Conservation (phyloP, 37 sponge, comb jelly and placozoan genomes). For the Crambe crambe region DNA sequence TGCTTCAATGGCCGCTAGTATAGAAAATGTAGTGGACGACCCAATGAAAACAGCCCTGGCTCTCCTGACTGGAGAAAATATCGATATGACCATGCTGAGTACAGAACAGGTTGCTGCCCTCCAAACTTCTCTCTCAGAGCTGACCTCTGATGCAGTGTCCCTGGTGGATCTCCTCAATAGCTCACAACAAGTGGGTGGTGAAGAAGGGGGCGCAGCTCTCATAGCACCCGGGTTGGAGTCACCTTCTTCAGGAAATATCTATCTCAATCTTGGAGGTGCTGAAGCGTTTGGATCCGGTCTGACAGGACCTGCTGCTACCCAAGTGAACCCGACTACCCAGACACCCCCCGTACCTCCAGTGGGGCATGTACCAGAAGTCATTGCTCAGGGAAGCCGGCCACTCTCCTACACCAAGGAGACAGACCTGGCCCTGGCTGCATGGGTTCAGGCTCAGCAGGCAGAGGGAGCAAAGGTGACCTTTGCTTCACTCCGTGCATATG, state of each 20-base stretch:
- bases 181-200: conserved; percentile 15
- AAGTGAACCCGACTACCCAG: conserved; percentile 48
- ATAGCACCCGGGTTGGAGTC: conserved; percentile 37
- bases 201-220: conserved; percentile 16
- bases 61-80: conserved; percentile 53
- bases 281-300: conserved; percentile 34
- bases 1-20: neutral
- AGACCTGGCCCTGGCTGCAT: conserved; percentile 65
- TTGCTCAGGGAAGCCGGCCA: conserved; percentile 49
- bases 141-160: conserved; percentile 32
- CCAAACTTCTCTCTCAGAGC: conserved; percentile 46
- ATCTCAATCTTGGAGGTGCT: conserved; percentile 21
- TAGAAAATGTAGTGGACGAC: conserved; percentile 28
- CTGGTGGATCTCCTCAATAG: conserved; percentile 55
- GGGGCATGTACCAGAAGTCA: conserved; percentile 1
- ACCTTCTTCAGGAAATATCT: conserved; percentile 24
- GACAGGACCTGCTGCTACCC: conserved; percentile 24
- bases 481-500: conserved; percentile 60
- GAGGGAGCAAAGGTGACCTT: conserved; percentile 76
- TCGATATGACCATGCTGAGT: conserved; percentile 19
- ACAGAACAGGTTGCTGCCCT: conserved; percentile 26
- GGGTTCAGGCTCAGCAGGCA: conserved; percentile 76
- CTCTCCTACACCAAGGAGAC: conserved; percentile 82
- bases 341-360: conserved; percentile 5
- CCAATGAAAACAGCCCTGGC: conserved; percentile 59